Evolutionary conservation across 2,797 vertebrate species (phyloP).

Genomic region (Eospalax fontanierii): DNA sequence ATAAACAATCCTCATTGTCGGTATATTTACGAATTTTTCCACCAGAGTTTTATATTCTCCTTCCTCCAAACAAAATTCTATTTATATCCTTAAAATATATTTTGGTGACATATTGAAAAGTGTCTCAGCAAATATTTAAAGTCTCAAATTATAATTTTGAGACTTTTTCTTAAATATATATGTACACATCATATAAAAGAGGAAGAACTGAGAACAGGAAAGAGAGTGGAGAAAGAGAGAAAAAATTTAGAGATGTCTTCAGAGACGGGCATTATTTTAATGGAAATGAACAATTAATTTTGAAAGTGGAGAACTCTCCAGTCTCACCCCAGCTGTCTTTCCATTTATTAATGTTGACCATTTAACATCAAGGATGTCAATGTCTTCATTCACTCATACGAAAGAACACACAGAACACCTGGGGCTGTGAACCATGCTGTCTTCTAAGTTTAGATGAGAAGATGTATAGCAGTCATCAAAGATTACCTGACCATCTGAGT

Average conservation of each 20-base stretch:
- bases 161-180: not conserved
- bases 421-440: not conserved
- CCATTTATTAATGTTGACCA: not conserved
- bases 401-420: not conserved
- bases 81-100: not conserved
- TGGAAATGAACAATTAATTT: slow-evolving; percentile 3
- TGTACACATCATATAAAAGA: not conserved
- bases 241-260: not conserved
- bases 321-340: not conserved
- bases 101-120: slow-evolving; percentile 25
- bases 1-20: not conserved
- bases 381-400: not conserved
- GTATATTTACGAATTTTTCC: not conserved
- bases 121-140: not conserved
- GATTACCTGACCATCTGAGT: not conserved
- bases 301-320: not conserved
- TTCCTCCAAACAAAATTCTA: too few relatives aligned
- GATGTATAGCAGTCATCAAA: not conserved
- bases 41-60: not conserved
- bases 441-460: slow-evolving; percentile 10
- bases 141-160: slow-evolving; percentile 37
- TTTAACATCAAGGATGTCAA: not conserved
- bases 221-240: fast-evolving
- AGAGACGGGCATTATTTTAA: not conserved
- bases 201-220: too few relatives aligned